Percentiles rank a stretch among this genome's conserved stretches.
phyloP scores from a whole-genome alignment of 2,888 invertebrate species.

The Caenorhabditis wallacei region DNA sequence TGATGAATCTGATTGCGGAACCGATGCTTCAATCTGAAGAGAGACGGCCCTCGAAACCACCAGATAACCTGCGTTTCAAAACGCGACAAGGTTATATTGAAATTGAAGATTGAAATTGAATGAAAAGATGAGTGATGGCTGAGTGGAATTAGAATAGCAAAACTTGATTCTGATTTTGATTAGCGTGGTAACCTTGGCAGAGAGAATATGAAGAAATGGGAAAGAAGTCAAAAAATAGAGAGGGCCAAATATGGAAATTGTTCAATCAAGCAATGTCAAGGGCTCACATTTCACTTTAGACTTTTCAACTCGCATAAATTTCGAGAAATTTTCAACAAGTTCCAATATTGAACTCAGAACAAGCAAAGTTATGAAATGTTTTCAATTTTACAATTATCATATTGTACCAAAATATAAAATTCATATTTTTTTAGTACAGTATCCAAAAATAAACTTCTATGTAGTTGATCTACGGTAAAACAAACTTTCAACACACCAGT shows the following conservation, averaged over 20 bases:
- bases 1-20: conserved; percentile 64
- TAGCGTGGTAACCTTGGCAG: conserved; percentile 28
- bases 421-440: too few relatives aligned
- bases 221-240: conserved; percentile 5
- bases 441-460: too few relatives aligned
- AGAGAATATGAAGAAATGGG: background rate
- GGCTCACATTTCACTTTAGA: conserved; percentile 42
- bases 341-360: too few relatives aligned
- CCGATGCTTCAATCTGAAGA: background rate
- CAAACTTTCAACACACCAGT: conserved; percentile 21
- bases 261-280: conserved; percentile 50
- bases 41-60: background rate
- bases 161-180: conserved; percentile 47
- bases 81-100: conserved; percentile 57
- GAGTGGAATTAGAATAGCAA: conserved; percentile 21
- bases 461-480: background rate
- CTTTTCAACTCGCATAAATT: conserved; percentile 26
- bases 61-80: conserved; percentile 50
- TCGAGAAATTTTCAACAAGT: background rate
- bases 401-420: too few relatives aligned
- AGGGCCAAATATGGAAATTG: conserved; percentile 53
- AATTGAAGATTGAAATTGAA: conserved; percentile 36
- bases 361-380: too few relatives aligned
- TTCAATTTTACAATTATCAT: too few relatives aligned
- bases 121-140: conserved; percentile 50